These are phyloP conservation scores for Dascillus cervinus DNA, from an alignment of 2,888 invertebrate genomes.

Conservation along the genomic window DNA sequence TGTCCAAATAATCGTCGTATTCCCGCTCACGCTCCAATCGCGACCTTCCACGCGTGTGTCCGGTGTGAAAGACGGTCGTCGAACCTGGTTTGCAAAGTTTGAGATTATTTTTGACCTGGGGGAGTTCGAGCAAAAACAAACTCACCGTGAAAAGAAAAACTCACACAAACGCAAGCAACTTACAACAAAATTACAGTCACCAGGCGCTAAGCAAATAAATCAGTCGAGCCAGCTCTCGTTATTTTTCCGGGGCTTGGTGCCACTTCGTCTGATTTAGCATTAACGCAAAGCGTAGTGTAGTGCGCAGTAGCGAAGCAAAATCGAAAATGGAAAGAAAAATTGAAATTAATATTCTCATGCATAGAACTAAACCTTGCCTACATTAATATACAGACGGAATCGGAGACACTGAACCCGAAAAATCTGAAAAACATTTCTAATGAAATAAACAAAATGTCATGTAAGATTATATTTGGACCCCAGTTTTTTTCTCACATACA, in stretches of 20 bases:
- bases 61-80: conserved; percentile 44
- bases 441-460: conserved; percentile 22
- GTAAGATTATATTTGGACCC: conserved; percentile 33
- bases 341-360: conserved; percentile 22
- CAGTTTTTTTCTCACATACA: no score
- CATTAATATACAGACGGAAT: conserved; percentile 36
- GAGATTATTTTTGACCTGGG: no score
- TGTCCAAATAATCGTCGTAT: conserved; percentile 48
- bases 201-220: conserved; percentile 38
- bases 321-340: conserved; percentile 26
- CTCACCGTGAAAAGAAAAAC: neutral
- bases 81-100: no score
- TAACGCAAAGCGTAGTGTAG: conserved; percentile 35
- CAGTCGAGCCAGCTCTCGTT: conserved; percentile 40
- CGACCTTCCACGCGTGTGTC: conserved; percentile 43
- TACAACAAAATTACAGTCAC: neutral
- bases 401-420: conserved; percentile 42
- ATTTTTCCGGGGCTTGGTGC: conserved; percentile 39
- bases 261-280: conserved; percentile 31
- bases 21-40: conserved; percentile 45
- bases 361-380: conserved; percentile 30
- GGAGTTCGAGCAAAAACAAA: no score
- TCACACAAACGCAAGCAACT: neutral
- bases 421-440: conserved; percentile 38
- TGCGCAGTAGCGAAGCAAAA: conserved; percentile 33